Percentiles rank a stretch among this genome's conserved stretches.
phyloP scores from a whole-genome alignment of 2,113 vertebrate species.

The Phycodurus eques region DNA sequence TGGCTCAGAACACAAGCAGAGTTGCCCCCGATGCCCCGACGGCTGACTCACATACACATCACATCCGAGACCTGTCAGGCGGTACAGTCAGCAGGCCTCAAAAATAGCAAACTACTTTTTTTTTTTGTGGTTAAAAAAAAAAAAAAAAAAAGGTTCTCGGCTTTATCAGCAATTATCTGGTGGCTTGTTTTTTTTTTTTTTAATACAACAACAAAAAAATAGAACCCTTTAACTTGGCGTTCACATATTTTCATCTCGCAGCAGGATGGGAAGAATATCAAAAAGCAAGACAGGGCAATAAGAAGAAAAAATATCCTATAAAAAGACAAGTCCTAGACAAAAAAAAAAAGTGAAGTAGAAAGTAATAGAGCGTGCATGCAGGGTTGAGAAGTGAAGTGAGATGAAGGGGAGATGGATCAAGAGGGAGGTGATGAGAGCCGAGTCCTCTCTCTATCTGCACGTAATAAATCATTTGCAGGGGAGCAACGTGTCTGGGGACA shows the following conservation, averaged over 20 bases:
- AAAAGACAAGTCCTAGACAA: slow-evolving; percentile 1
- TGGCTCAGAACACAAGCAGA: slow-evolving; percentile 32
- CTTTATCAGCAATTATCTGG: slow-evolving; percentile 39
- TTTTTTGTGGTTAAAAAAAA: slow-evolving; percentile 38
- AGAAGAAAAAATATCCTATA: slow-evolving; percentile 1
- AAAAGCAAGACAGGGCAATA: slow-evolving; percentile 17
- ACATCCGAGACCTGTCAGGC: slow-evolving; percentile 29
- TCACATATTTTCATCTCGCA: slow-evolving; percentile 25
- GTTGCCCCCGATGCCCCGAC: slow-evolving; percentile 30
- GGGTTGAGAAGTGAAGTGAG: slow-evolving; percentile 24
- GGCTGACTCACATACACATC: slow-evolving; percentile 49
- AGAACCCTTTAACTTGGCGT: slow-evolving; percentile 12
- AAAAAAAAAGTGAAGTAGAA: slow-evolving; percentile 10
- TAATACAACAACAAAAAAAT: slow-evolving; percentile 26
- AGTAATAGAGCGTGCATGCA: slow-evolving; percentile 16
- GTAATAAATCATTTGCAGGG: slow-evolving; percentile 58
- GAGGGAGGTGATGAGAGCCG: slow-evolving; percentile 45
- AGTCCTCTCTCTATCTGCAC: slow-evolving; percentile 24
- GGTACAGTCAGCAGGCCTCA: slow-evolving; percentile 27
- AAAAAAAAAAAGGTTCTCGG: slow-evolving; percentile 38
- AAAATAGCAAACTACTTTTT: slow-evolving; percentile 45
- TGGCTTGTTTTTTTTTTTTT: slow-evolving; percentile 12
- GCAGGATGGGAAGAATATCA: slow-evolving; percentile 23
- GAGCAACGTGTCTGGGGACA: slow-evolving; percentile 53
- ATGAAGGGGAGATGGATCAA: slow-evolving; percentile 43